Conservation (phyloP, 1,140 invertebrate genomes). For the Centruroides sculpturatus region DNA sequence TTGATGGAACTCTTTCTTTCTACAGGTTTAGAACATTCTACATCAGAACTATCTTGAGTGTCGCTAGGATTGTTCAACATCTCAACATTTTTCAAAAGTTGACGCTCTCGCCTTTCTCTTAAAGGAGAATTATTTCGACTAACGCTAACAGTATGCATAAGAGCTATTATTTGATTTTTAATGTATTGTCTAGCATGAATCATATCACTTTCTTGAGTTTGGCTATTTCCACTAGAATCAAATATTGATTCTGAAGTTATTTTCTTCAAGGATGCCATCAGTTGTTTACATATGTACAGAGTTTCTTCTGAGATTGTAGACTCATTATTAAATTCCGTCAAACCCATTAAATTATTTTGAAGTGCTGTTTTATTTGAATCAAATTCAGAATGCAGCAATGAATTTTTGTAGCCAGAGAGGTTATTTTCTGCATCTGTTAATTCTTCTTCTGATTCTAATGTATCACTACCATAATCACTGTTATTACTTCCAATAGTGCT, state of each 20-base stretch:
- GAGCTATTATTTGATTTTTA: slow-evolving; percentile 64
- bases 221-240: no score
- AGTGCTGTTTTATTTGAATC: not conserved
- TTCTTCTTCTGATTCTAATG: slow-evolving; percentile 19
- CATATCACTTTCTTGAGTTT: slow-evolving; percentile 21
- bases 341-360: not conserved
- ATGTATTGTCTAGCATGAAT: slow-evolving; percentile 81
- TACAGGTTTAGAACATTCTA: slow-evolving; percentile 8
- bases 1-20: slow-evolving; percentile 7
- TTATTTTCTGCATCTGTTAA: slow-evolving; percentile 1
- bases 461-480: slow-evolving; percentile 20
- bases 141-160: slow-evolving; percentile 82
- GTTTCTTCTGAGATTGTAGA: slow-evolving; percentile 18
- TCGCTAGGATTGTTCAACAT: not conserved
- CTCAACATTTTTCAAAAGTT: not conserved
- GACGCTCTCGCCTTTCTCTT: not conserved
- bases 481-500: slow-evolving; percentile 19
- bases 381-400: not conserved
- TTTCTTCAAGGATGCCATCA: slow-evolving; percentile 20
- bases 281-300: slow-evolving; percentile 20
- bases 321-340: not conserved
- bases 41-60: slow-evolving; percentile 10
- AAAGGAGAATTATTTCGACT: slow-evolving; percentile 16
- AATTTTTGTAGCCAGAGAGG: no score
- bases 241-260: slow-evolving; percentile 31